Percentiles rank a stretch among this genome's conserved stretches.
These are phyloP conservation scores for Apaloderma vittatum DNA, from an alignment of 2,113 vertebrate species.

Conservation along the genomic window DNA sequence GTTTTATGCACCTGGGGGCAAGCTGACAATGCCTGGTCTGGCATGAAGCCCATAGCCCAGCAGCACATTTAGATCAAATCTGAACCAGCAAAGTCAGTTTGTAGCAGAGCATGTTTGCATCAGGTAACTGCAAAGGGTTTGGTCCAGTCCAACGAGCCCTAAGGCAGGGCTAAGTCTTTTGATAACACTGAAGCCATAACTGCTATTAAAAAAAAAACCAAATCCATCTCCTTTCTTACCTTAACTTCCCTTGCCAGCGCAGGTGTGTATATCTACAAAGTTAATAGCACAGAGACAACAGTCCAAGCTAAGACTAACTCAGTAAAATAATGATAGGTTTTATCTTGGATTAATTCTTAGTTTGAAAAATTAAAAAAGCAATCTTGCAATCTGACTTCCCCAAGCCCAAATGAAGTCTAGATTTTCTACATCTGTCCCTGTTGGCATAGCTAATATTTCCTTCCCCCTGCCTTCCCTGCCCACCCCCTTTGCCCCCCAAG, in stretches of 20 bases:
- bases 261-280: accelerated
- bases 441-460: neutral
- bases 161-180: neutral
- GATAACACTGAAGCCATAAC: neutral
- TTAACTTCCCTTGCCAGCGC: neutral
- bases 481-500: too few species aligned
- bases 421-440: neutral
- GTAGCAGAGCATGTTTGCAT: neutral
- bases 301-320: neutral
- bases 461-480: neutral
- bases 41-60: neutral
- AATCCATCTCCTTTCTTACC: neutral
- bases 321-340: neutral
- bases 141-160: neutral
- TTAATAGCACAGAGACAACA: neutral
- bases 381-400: neutral
- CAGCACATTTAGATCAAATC: neutral
- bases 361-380: neutral
- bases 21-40: neutral
- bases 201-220: neutral
- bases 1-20: neutral
- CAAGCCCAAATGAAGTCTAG: accelerated
- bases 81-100: neutral
- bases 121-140: neutral
- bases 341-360: neutral